Percentiles rank a stretch among this genome's conserved stretches.
Evolutionary conservation across 2,113 vertebrate genomes (phyloP).

Genomic region (Tragulus kanchil): DNA sequence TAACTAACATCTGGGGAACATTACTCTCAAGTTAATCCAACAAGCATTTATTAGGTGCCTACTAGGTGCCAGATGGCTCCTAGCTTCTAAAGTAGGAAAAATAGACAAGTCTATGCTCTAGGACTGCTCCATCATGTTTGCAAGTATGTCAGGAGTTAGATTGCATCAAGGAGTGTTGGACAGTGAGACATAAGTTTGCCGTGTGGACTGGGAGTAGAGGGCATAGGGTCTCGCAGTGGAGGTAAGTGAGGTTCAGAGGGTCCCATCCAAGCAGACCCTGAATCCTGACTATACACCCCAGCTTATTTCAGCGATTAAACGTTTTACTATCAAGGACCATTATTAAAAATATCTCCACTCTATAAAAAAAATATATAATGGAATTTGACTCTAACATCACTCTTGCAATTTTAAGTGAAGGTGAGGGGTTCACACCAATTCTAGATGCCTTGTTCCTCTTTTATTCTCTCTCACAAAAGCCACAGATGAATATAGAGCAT

Average conservation of each 20-base stretch:
- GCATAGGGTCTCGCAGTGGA: fast-evolving
- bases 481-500: not conserved
- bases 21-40: not conserved
- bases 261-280: not conserved
- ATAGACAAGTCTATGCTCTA: not conserved
- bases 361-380: not conserved
- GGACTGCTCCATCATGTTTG: not conserved
- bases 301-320: not conserved
- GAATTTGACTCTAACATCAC: not conserved
- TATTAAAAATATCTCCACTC: not conserved
- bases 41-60: not conserved
- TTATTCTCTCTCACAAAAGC: not conserved
- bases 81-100: not conserved
- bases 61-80: not conserved
- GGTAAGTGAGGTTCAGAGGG: not conserved
- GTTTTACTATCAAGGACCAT: not conserved
- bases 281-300: not conserved
- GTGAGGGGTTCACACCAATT: not conserved
- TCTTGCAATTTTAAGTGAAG: not conserved
- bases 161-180: not conserved
- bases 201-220: fast-evolving
- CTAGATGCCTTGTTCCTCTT: not conserved
- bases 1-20: not conserved
- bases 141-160: not conserved
- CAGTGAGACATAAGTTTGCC: not conserved